phyloP scores from a whole-genome alignment of 2,888 invertebrate species.

The Perizoma affinitatum region DNA sequence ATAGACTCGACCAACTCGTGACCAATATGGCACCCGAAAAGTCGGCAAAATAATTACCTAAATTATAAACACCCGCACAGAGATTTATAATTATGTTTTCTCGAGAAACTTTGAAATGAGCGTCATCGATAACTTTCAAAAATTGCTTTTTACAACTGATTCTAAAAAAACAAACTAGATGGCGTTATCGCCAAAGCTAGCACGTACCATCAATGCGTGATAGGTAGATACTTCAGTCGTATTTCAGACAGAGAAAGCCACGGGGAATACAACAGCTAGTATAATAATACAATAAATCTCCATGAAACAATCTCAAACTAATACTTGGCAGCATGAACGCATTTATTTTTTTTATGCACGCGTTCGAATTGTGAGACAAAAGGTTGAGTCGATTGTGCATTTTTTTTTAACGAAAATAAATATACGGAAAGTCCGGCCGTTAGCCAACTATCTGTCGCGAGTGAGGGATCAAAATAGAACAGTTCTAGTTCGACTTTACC shows the following conservation, averaged over 20 bases:
- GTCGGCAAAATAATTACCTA: too few relatives aligned
- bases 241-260: background rate
- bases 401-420: slow-evolving; percentile 72
- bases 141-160: too few relatives aligned
- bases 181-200: too few relatives aligned
- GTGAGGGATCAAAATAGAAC: slow-evolving; percentile 66
- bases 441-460: slow-evolving; percentile 76
- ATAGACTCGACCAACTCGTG: background rate
- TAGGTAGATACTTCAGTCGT: too few relatives aligned
- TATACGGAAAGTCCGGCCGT: slow-evolving; percentile 63
- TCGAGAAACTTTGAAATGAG: too few relatives aligned
- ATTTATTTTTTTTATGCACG: slow-evolving; percentile 38
- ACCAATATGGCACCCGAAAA: too few relatives aligned
- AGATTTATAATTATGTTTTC: too few relatives aligned
- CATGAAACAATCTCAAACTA: slow-evolving; percentile 26
- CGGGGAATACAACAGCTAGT: background rate
- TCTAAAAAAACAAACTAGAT: too few relatives aligned
- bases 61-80: too few relatives aligned
- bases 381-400: slow-evolving; percentile 64
- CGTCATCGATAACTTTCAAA: too few relatives aligned
- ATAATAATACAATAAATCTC: slow-evolving; percentile 22
- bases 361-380: slow-evolving; percentile 61
- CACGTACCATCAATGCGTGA: too few relatives aligned
- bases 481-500: slow-evolving; percentile 63
- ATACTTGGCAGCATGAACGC: slow-evolving; percentile 48